Conservation (phyloP, 2,113 vertebrate genomes). For the Piprites chloris region DNA sequence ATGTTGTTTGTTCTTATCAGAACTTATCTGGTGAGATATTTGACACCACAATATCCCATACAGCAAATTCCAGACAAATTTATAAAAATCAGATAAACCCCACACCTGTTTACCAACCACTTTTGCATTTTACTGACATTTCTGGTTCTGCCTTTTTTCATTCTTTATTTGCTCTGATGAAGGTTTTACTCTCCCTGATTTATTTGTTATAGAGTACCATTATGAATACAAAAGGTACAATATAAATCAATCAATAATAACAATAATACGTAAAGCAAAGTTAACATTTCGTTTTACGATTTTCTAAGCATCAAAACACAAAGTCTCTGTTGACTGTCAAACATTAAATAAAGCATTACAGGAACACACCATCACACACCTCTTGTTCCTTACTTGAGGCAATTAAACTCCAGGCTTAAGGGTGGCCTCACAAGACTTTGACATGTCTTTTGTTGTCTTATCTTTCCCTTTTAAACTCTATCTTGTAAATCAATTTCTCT, state of each 20-base stretch:
- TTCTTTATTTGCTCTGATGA: slow-evolving; percentile 20
- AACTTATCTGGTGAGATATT: not conserved
- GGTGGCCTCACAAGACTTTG: not conserved
- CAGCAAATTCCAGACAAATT: not conserved
- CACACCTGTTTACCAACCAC: not conserved
- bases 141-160: slow-evolving; percentile 11
- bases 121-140: slow-evolving; percentile 7
- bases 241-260: slow-evolving; percentile 37
- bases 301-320: not conserved
- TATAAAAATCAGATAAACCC: not conserved
- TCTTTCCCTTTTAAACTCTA: slow-evolving; percentile 37
- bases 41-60: not conserved
- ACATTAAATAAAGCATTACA: not conserved
- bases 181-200: slow-evolving; percentile 37
- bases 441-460: not conserved
- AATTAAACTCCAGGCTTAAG: slow-evolving; percentile 20
- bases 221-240: not conserved
- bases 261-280: not conserved
- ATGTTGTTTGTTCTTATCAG: not conserved
- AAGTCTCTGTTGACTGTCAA: not conserved
- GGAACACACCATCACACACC: not conserved
- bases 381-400: not conserved
- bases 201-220: not conserved
- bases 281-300: not conserved
- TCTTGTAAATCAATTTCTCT: slow-evolving; percentile 42